Evolutionary conservation across 2,113 vertebrate species (phyloP).

Genomic region (Dermatemys mawii): DNA sequence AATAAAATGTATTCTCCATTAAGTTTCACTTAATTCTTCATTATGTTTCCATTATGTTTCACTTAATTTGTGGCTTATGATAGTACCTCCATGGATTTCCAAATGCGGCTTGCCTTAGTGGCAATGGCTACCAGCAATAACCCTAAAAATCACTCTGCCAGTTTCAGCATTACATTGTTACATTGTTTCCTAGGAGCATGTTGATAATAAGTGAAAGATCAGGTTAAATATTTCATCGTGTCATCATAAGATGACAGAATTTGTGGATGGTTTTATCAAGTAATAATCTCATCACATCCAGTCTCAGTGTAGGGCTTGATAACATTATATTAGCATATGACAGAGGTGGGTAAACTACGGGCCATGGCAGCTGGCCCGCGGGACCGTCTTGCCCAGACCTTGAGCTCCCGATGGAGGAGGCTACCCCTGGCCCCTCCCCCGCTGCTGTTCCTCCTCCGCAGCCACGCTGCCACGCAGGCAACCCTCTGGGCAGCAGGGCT

Average conservation of each 20-base stretch:
- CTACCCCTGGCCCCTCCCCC: too few species aligned
- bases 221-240: background rate
- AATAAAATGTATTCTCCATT: background rate
- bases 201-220: background rate
- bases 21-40: background rate
- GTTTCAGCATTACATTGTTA: background rate
- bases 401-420: too few species aligned
- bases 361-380: too few species aligned
- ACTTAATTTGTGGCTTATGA: too few species aligned
- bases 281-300: background rate
- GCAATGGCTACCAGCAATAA: background rate
- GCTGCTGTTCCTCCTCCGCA: too few species aligned
- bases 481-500: too few species aligned
- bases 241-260: background rate
- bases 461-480: too few species aligned
- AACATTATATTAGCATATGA: background rate
- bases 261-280: background rate
- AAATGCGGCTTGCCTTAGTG: background rate
- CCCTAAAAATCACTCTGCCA: background rate
- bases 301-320: background rate
- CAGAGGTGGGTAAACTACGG: too few species aligned
- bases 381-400: too few species aligned
- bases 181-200: background rate
- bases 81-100: background rate
- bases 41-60: too few species aligned